phyloP scores from a whole-genome alignment of 2,113 vertebrate genomes.

The Cisticola juncidis region DNA sequence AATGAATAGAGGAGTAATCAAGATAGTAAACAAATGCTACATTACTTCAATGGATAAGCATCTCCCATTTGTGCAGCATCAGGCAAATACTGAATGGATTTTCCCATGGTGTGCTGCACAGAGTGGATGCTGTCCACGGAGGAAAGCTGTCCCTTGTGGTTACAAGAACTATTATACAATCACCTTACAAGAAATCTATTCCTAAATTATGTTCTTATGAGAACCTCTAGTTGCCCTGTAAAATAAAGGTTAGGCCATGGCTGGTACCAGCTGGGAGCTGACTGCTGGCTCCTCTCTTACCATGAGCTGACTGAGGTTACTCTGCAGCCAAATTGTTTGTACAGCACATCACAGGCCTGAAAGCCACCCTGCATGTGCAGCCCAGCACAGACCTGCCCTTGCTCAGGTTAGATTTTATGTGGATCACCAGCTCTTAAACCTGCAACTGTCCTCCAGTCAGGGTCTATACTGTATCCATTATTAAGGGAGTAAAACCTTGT shows the following conservation, averaged over 20 bases:
- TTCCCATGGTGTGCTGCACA: background rate
- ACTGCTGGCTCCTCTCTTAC: too few relatives aligned
- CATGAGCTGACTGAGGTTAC: background rate
- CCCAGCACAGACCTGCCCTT: background rate
- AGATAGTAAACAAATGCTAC: background rate
- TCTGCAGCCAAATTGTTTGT: background rate
- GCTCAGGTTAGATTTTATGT: accelerated
- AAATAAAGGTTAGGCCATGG: background rate
- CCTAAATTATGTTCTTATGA: background rate
- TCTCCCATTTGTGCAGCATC: background rate
- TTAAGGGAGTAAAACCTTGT: background rate
- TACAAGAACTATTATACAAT: background rate
- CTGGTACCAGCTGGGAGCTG: background rate
- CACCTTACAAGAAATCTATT: background rate
- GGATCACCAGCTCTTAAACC: background rate
- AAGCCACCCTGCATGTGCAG: accelerated
- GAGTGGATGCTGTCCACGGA: too few relatives aligned
- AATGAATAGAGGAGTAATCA: background rate
- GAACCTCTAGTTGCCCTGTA: background rate
- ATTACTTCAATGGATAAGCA: background rate
- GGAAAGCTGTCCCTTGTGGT: background rate
- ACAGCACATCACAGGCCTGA: too few relatives aligned
- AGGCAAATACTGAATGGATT: background rate
- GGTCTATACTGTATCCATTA: background rate
- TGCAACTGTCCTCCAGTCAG: background rate